These are phyloP conservation scores for Chymomyza costata DNA, from an alignment of 1,140 invertebrate species.

Conservation along the genomic window DNA sequence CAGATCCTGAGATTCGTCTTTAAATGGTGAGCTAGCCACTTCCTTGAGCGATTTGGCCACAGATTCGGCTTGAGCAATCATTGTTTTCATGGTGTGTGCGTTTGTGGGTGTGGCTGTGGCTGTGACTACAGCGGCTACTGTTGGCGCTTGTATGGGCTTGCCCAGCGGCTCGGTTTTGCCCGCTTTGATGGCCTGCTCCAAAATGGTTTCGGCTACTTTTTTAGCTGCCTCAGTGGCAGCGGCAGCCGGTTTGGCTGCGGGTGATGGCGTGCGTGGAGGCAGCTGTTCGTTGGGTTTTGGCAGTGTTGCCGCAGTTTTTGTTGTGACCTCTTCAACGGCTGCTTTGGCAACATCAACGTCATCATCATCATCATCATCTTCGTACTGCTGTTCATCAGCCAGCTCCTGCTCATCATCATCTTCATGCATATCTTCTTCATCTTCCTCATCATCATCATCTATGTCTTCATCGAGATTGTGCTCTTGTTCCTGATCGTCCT, in stretches of 20 bases:
- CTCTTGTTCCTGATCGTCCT: slow-evolving; percentile 76
- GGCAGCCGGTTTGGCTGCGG: slow-evolving; percentile 1
- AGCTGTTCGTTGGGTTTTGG: slow-evolving; percentile 14
- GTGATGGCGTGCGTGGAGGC: not conserved
- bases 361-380: slow-evolving; percentile 8
- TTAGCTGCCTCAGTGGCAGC: slow-evolving; percentile 65
- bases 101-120: not conserved
- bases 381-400: slow-evolving; percentile 19
- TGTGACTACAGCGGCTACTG: not conserved
- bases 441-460: too few relatives aligned
- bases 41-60: slow-evolving; percentile 69
- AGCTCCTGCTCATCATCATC: slow-evolving; percentile 76
- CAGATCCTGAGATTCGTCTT: slow-evolving; percentile 79
- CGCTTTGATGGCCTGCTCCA: slow-evolving; percentile 77
- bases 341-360: not conserved
- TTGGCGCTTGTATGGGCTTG: not conserved
- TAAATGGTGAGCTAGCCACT: slow-evolving; percentile 70
- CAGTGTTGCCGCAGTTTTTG: not conserved
- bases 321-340: not conserved
- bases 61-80: slow-evolving; percentile 70
- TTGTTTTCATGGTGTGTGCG: slow-evolving; percentile 45
- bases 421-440: slow-evolving; percentile 75
- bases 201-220: slow-evolving; percentile 76
- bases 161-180: slow-evolving; percentile 21
- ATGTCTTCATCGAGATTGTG: not conserved